A percentile compares a stretch with the other conserved stretches of the same genome.
These are phyloP conservation scores for Holcopasites calliopsidis DNA, from an alignment of 1,140 invertebrate species.

Conservation along the genomic window DNA sequence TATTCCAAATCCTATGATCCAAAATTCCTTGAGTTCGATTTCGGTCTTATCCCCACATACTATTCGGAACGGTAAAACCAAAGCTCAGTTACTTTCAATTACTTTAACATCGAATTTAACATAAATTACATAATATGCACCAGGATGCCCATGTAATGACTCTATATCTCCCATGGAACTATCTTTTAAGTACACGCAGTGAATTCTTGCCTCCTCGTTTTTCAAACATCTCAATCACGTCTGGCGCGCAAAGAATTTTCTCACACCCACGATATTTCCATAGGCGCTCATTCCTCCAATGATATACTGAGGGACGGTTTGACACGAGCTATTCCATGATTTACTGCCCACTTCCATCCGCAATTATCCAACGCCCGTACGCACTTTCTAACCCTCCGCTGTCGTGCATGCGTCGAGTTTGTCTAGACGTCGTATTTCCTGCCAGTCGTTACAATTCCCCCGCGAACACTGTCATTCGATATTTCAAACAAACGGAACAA, in stretches of 20 bases:
- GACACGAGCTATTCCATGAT: constrained; percentile 13
- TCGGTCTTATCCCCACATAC: too few species aligned
- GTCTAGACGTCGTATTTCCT: not conserved
- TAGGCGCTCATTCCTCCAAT: constrained; percentile 5
- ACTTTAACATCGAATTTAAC: not conserved
- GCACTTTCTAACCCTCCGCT: not conserved
- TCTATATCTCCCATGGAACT: not conserved
- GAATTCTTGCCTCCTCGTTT: constrained; percentile 2
- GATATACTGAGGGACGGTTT: constrained; percentile 12
- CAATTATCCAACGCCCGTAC: constrained; percentile 1
- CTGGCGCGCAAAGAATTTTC: not conserved
- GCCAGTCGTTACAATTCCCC: not conserved
- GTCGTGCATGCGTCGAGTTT: too few species aligned
- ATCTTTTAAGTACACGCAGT: not conserved
- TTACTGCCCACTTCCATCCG: constrained; percentile 5
- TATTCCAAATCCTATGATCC: too few species aligned
- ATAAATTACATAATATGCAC: not conserved
- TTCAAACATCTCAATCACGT: constrained; percentile 16
- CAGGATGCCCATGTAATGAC: constrained; percentile 5
- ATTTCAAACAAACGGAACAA: too few species aligned
- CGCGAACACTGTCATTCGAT: not conserved
- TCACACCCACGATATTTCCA: constrained; percentile 15
- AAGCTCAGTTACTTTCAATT: too few species aligned
- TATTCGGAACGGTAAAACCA: too few species aligned
- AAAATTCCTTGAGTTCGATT: too few species aligned